phyloP scores from a whole-genome alignment of 2,797 vertebrate species.

The Argya squamiceps region DNA sequence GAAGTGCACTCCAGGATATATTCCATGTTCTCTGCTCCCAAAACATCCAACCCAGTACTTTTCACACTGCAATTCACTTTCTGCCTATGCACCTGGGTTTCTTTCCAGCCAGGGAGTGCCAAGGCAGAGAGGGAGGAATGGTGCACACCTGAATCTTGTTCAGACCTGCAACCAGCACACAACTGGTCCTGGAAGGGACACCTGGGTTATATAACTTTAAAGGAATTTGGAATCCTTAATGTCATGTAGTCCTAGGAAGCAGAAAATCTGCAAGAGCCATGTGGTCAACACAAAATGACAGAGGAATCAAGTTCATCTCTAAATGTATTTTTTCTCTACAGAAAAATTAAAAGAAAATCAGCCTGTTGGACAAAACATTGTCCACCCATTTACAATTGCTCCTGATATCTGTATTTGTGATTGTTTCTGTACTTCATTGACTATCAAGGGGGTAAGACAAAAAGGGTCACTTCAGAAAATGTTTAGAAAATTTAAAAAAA shows the following conservation, averaged over 20 bases:
- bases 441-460: neutral
- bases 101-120: constrained; percentile 10
- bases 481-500: neutral
- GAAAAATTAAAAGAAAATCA: neutral
- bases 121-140: neutral
- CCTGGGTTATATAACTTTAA: neutral
- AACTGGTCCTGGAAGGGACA: constrained; percentile 42
- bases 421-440: neutral
- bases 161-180: constrained; percentile 23
- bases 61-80: neutral
- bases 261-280: neutral
- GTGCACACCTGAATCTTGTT: constrained; percentile 41
- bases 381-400: neutral
- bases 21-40: neutral
- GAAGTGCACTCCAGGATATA: neutral
- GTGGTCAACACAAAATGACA: neutral
- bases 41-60: neutral
- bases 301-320: neutral
- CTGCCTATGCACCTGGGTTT: constrained; percentile 33
- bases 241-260: neutral
- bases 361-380: neutral
- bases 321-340: neutral
- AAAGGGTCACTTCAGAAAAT: neutral
- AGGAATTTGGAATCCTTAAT: neutral
- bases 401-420: neutral